These are phyloP conservation scores for Tapera naevia DNA, from an alignment of 2,797 vertebrate species.

Conservation along the genomic window DNA sequence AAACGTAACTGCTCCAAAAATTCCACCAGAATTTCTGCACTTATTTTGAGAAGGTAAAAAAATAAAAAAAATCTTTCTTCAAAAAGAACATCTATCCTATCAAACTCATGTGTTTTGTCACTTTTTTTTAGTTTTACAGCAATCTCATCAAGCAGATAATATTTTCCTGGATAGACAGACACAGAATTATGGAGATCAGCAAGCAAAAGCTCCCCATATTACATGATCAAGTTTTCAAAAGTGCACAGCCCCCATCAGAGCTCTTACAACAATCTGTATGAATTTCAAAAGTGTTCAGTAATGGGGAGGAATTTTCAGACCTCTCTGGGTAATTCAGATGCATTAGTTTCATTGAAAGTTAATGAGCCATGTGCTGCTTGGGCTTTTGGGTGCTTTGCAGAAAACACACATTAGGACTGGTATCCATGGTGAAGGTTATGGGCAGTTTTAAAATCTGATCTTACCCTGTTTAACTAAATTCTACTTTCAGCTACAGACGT, in stretches of 20 bases:
- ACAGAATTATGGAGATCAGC: not conserved
- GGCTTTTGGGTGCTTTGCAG: not conserved
- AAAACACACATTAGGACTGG: not conserved
- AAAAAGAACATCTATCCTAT: not conserved
- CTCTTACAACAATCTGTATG: conserved; percentile 4
- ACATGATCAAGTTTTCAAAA: conserved; percentile 1
- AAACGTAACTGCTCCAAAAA: not conserved
- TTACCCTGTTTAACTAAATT: not conserved
- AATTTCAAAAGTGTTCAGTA: conserved; percentile 27
- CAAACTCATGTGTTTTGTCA: not conserved
- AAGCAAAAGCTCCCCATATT: not conserved
- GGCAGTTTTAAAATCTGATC: not conserved
- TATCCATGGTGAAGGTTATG: not conserved
- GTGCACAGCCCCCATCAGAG: not conserved
- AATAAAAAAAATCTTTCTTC: not conserved
- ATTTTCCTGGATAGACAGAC: not conserved
- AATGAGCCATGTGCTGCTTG: conserved; percentile 19
- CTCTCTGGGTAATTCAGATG: not conserved
- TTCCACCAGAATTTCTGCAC: not conserved
- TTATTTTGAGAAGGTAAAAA: not conserved
- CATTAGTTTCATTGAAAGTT: conserved; percentile 44
- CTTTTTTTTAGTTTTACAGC: not conserved
- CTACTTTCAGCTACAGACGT: conserved; percentile 1
- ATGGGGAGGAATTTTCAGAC: conserved; percentile 14
- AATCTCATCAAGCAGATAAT: not conserved